Base-by-base conservation (phyloP, 1,140 invertebrate genomes). In the Druon quercuslanigerum region DNA sequence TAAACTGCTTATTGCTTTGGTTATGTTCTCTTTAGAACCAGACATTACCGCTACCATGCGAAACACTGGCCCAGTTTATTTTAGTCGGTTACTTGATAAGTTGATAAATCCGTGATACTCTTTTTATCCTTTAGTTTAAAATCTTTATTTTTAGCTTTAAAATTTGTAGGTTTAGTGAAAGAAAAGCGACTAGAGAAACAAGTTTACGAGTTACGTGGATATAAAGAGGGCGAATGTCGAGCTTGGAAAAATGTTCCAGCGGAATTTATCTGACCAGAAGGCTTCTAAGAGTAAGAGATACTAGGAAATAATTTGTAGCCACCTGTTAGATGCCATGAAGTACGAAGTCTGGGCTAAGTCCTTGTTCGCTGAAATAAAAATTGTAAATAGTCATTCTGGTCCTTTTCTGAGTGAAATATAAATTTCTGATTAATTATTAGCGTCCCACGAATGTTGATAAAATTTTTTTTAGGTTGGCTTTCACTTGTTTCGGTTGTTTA, bases 281-380 rank as follows among this genome's bases (percentile, higher is more conserved):
- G 83, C 80, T 77, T 77, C 74, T 84, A 66, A 82, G 75, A 82
- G 77, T 83, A 85, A 84, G 77, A 82, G 74, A 76, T 82, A 83
- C 73, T 81, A 82, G 79, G 73, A 80, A 83, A 78, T 83, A 83
- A 86, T 83, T 52, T 80, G 73, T 88, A 89, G 75, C 75, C 91
- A 96, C 96, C 96, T 97, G 92, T 99, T 99, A 56, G 98, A 99
- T 79, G 98, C 98, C 95, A 99, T 96, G 90, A 98, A 98, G 93
- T 99, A 99, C 0, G 98, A 98, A 51, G 97, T 98, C 92, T 99
- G 97, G 51, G 98, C 97, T 81, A 99, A 93, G 91, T 99, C 98
- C 92, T 98, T 99, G 86, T 95, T 96, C 66, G 97, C 97, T 98
- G 93, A 79, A 93, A 92, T 80, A 83, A 76, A 77, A 46, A n/a